phyloP scores from a whole-genome alignment of 2,113 vertebrate species.

The Oophaga pumilio region DNA sequence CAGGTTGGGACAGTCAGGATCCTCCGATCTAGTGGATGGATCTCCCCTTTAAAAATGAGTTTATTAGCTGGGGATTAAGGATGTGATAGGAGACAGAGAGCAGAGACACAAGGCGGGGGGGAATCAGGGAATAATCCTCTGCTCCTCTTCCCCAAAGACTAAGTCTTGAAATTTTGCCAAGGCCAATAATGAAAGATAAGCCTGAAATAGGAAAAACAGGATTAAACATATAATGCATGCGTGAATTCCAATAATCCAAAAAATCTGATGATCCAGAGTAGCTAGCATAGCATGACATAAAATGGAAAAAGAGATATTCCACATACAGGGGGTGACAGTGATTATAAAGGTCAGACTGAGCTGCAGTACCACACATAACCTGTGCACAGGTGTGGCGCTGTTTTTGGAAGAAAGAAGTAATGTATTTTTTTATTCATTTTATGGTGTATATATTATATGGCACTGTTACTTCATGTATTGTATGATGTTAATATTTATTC shows the following conservation, averaged over 20 bases:
- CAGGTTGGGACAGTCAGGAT: too few species aligned
- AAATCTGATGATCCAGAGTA: not conserved
- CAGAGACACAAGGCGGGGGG: not conserved
- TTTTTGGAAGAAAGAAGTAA: not conserved
- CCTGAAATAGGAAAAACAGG: constrained; percentile 7
- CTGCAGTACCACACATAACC: not conserved
- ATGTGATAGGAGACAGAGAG: not conserved
- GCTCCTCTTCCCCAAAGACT: constrained; percentile 32
- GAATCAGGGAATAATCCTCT: constrained; percentile 3
- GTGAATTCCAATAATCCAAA: not conserved
- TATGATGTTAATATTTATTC: not conserved
- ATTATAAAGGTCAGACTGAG: not conserved
- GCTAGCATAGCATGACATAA: not conserved
- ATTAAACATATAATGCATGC: not conserved
- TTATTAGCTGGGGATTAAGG: not conserved
- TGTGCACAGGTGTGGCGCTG: not conserved
- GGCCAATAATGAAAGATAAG: constrained; percentile 4
- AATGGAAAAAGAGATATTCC: not conserved
- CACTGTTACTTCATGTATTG: not conserved
- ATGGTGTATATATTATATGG: not conserved
- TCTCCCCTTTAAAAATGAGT: not conserved
- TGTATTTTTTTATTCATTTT: too few species aligned
- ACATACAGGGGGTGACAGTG: not conserved
- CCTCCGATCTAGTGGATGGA: not conserved
- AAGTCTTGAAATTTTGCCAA: not conserved